A percentile compares a stretch with the other conserved stretches of the same genome.
Evolutionary conservation across 2,797 vertebrate species (phyloP).

Genomic region (Pseudotriccus pelzelni): DNA sequence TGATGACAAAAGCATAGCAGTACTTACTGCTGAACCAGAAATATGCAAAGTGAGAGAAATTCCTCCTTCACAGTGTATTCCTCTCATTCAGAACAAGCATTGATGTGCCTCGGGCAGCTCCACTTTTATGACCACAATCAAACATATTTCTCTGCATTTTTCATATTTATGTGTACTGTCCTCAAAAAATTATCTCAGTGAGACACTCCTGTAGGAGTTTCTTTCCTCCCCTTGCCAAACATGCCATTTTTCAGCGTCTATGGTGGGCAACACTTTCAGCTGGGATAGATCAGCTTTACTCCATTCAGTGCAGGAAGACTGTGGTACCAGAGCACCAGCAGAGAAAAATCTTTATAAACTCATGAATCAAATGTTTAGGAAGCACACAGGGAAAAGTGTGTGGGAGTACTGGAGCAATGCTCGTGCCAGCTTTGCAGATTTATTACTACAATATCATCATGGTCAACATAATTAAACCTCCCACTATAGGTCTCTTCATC

Average conservation of each 20-base stretch:
- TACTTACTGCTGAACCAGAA: not conserved
- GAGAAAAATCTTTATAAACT: not conserved
- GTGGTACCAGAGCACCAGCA: not conserved
- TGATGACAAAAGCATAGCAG: not conserved
- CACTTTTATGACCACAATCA: not conserved
- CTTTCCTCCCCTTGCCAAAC: not conserved
- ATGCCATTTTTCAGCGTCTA: not conserved
- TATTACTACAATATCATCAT: slow-evolving; percentile 43
- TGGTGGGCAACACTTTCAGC: not conserved
- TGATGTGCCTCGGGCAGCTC: not conserved
- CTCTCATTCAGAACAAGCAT: not conserved
- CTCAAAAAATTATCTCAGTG: not conserved
- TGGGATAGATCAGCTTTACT: not conserved
- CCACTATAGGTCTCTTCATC: not conserved
- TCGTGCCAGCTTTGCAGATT: slow-evolving; percentile 43
- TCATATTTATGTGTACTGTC: not conserved
- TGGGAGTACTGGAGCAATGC: slow-evolving; percentile 16
- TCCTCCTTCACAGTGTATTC: not conserved
- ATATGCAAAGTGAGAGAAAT: not conserved
- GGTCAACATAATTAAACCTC: slow-evolving; percentile 47
- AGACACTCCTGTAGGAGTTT: not conserved
- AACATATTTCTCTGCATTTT: not conserved
- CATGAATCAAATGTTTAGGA: not conserved
- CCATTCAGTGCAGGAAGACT: not conserved
- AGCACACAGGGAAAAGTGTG: not conserved